phyloP scores from a whole-genome alignment of 2,113 vertebrate genomes.

The Penelope pileata region DNA sequence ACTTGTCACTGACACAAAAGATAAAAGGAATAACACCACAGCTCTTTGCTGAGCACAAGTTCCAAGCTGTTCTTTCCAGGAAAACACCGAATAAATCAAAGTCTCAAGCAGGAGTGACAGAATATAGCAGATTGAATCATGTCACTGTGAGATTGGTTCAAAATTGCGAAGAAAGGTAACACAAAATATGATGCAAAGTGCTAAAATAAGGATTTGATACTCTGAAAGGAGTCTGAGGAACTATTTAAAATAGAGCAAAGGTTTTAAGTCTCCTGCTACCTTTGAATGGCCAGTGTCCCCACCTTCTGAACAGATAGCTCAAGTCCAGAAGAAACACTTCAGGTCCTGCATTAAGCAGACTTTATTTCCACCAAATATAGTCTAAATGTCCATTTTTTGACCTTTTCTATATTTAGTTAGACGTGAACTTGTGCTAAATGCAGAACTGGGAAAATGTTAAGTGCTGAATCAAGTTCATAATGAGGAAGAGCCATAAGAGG shows the following conservation, averaged over 20 bases:
- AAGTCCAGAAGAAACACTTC: background rate
- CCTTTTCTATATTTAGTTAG: background rate
- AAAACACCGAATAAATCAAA: background rate
- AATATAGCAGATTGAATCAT: background rate
- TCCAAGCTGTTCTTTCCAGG: background rate
- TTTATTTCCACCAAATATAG: background rate
- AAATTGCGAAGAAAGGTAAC: background rate
- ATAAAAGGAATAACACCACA: background rate
- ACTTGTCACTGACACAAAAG: background rate
- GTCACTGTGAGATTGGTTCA: background rate
- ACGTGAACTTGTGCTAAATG: background rate
- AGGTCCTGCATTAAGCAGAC: background rate
- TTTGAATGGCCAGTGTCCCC: background rate
- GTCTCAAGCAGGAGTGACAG: background rate
- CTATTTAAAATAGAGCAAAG: background rate
- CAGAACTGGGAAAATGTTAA: background rate
- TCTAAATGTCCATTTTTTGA: background rate
- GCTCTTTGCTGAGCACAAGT: background rate
- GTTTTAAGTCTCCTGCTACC: background rate
- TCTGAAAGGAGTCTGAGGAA: background rate
- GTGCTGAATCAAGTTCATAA: background rate
- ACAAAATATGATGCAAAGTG: background rate
- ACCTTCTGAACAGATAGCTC: background rate
- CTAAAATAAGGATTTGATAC: background rate
- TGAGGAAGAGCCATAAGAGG: background rate